Base-by-base conservation (phyloP, 2,888 invertebrate genomes). In the Ceratothoa steindachneri region DNA sequence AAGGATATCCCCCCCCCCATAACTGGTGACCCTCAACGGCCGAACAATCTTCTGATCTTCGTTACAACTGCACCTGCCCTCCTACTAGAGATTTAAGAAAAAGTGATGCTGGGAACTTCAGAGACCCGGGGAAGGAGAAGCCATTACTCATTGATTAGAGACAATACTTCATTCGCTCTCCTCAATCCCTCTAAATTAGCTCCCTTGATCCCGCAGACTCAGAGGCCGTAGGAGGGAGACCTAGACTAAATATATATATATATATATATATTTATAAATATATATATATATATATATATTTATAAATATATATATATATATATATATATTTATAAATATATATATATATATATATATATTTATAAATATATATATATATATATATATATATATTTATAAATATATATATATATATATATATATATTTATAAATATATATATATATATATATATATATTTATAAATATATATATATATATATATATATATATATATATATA, bases 301-400 rank as follows among this genome's bases (percentile, higher is more conserved):
- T 68, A 41, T 68, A 4, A 30, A 41, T 68, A 41, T 68, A 41
- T 68, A 41, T 30, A 67, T 67, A 67, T 67, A 29, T 67, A 67
- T 67, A 67, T 67, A 67, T 29, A 67, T 67, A 67, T 29, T 29
- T 67, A 67, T 29, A 67, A 29, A 67, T 29, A 67, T 67, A 67
- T 29, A 2, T 67, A 67, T 29, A 2, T 67, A 67, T 29, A 67
- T 67, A 67, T 67, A 67, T 67, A 67, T 67, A 67, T 67, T 29
- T 67, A 67, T 29, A 69, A 9, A 19, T 9, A 27, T 28, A n/a
- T 24, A 66, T 27, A 9, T 30, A 71, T 24, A 53, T 30, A 71
- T 27, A 29, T 30, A 41, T 30, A 66, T 41, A 65, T 0, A 64
- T 64, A 5, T n/a, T 60, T 51, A 27, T 28, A 27, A 41, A 31